These are phyloP conservation scores for Phalacrocorax carbo DNA, from an alignment of 2,113 vertebrate genomes.

Conservation along the genomic window DNA sequence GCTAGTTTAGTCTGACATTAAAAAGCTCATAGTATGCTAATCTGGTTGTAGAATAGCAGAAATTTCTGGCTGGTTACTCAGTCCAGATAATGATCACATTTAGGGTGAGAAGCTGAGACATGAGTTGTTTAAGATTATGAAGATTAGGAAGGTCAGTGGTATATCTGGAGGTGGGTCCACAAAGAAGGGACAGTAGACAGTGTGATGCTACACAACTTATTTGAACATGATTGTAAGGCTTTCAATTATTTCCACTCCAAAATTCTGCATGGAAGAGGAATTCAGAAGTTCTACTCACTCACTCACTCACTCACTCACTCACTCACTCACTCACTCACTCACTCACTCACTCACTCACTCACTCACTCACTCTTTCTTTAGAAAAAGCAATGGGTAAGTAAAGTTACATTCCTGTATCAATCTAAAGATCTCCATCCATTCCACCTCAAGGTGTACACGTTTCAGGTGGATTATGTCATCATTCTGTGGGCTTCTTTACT, in stretches of 20 bases:
- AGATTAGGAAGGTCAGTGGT: background rate
- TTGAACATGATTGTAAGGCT: background rate
- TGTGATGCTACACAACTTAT: background rate
- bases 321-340: background rate
- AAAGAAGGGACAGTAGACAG: background rate
- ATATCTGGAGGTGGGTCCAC: background rate
- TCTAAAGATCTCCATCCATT: background rate
- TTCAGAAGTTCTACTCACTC: background rate
- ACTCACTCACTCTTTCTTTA: background rate
- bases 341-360: fast-evolving
- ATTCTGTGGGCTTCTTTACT: background rate
- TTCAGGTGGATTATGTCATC: background rate
- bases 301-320: background rate
- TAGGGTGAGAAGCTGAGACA: background rate
- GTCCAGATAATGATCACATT: background rate
- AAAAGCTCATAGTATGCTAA: background rate
- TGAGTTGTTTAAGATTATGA: background rate
- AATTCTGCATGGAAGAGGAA: background rate
- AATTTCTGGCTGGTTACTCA: background rate
- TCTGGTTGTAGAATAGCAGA: background rate
- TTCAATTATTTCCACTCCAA: background rate
- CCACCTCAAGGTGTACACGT: background rate
- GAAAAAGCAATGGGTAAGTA: background rate
- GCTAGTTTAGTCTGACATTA: background rate
- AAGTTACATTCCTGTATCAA: background rate